Percentiles rank a stretch among this genome's conserved stretches.
Conservation (phyloP, 2,113 vertebrate species). For the Falcunculus frontatus region DNA sequence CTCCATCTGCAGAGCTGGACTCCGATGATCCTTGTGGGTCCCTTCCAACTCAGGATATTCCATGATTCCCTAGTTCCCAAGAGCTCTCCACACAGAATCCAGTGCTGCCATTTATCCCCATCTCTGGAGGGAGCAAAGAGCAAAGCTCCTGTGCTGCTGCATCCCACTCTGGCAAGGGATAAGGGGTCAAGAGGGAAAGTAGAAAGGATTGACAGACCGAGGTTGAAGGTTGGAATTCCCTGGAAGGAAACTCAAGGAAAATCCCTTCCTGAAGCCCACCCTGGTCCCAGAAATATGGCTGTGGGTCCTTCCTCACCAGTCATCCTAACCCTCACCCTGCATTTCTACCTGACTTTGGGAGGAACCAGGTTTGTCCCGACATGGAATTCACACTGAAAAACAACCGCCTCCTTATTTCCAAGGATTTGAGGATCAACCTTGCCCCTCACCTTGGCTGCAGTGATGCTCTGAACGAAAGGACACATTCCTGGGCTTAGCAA, state of each 20-base stretch:
- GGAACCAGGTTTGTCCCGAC: not conserved
- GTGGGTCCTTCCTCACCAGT: not conserved
- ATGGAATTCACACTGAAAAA: not conserved
- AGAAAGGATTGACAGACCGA: not conserved
- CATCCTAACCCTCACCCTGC: not conserved
- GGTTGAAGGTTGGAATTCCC: not conserved
- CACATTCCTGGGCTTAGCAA: not conserved
- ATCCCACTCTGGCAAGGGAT: not conserved
- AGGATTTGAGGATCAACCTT: not conserved
- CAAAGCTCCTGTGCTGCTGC: rapidly evolving
- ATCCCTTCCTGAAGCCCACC: not conserved
- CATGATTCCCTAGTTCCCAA: not conserved
- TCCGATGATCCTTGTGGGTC: not conserved
- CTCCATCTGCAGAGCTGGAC: not conserved
- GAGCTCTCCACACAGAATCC: not conserved
- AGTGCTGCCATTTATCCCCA: not conserved
- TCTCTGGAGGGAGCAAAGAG: not conserved
- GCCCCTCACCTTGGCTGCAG: not conserved
- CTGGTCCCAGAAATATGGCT: not conserved
- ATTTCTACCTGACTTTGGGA: not conserved
- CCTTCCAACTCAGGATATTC: not conserved
- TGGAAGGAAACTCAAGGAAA: not conserved
- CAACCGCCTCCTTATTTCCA: not conserved
- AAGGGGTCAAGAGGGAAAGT: rapidly evolving
- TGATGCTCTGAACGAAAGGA: not conserved